Percentiles rank a stretch among this genome's conserved stretches.
These are phyloP conservation scores for Brachionus asplanchnoidis DNA, from an alignment of 1,140 invertebrate genomes.

Conservation along the genomic window DNA sequence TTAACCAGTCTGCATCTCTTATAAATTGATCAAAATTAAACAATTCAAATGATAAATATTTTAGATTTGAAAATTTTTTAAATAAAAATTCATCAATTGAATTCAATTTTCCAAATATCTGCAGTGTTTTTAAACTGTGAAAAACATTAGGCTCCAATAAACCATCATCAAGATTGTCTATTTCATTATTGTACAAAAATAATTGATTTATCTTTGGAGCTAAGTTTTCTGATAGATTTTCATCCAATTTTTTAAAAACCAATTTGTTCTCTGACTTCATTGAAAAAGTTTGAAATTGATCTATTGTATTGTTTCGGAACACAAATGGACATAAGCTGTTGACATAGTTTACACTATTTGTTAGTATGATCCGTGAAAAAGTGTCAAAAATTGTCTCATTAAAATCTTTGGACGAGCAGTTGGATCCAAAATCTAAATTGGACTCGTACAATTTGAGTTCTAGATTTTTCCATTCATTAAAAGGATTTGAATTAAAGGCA, in stretches of 20 bases:
- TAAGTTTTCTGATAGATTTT: neutral
- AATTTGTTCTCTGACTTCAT: neutral
- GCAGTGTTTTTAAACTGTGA: neutral
- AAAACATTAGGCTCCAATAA: neutral
- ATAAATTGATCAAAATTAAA: neutral
- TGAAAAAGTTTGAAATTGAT: neutral
- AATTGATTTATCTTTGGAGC: neutral
- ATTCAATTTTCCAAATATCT: conserved; percentile 4
- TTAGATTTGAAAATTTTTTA: neutral
- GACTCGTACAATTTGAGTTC: conserved; percentile 17
- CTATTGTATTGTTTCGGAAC: neutral
- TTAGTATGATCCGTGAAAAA: neutral
- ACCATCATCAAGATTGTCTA: neutral
- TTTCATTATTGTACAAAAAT: neutral
- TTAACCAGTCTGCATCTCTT: neutral
- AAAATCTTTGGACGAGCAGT: neutral
- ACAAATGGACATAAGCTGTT: neutral
- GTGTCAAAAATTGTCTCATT: neutral
- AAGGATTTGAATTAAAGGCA: neutral
- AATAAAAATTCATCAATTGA: neutral
- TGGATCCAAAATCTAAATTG: neutral
- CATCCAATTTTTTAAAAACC: neutral
- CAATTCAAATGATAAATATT: conserved; percentile 11
- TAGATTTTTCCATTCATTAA: neutral
- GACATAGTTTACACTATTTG: neutral